Percentiles rank a stretch among this genome's conserved stretches.
phyloP scores from a whole-genome alignment of 2,797 vertebrate species.

The Acanthornis magna region DNA sequence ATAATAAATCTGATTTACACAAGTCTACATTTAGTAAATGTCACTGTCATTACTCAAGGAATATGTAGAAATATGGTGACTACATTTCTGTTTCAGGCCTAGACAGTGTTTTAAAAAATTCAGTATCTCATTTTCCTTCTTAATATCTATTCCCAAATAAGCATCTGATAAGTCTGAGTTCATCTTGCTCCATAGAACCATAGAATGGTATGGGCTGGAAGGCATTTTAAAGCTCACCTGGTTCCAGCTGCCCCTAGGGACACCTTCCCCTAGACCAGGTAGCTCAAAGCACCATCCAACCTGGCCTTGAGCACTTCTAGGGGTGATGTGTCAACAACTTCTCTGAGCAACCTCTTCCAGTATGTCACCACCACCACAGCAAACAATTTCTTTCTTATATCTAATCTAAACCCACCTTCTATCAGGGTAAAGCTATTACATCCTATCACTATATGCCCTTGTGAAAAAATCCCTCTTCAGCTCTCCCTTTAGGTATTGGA shows the following conservation, averaged over 20 bases:
- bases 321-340: not conserved
- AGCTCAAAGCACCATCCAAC: not conserved
- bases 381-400: too few species aligned
- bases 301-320: not conserved
- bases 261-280: not conserved
- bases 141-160: not conserved
- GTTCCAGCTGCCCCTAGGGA: not conserved
- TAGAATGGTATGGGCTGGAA: fast-evolving
- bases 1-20: not conserved
- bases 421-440: not conserved
- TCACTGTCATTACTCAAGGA: not conserved
- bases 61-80: not conserved
- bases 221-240: not conserved
- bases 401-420: not conserved
- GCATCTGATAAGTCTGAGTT: not conserved
- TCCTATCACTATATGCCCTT: not conserved
- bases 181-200: not conserved
- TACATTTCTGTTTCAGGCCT: not conserved
- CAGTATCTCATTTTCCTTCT: not conserved
- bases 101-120: not conserved
- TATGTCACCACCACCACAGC: not conserved
- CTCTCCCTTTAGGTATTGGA: not conserved
- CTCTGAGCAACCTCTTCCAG: not conserved
- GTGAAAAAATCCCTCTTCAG: not conserved
- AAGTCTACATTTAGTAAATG: not conserved